Percentiles rank a stretch among this genome's conserved stretches.
Conservation (phyloP, 2,888 invertebrate genomes). For the Mechanitis messenoides region DNA sequence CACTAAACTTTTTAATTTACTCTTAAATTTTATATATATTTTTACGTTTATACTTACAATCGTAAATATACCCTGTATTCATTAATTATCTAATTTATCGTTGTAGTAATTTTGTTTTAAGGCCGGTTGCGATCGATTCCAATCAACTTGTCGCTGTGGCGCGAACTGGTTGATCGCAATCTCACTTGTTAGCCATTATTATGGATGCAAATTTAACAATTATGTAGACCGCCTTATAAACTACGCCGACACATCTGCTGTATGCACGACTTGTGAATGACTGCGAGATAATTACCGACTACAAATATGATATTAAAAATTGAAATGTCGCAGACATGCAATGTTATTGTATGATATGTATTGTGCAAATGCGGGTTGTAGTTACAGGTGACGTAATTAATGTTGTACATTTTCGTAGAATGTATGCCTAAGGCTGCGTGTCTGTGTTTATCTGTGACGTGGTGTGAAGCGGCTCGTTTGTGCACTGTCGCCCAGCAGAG, state of each 20-base stretch:
- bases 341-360: not conserved
- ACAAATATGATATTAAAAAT: slow-evolving; percentile 27
- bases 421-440: slow-evolving; percentile 6
- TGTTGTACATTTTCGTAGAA: slow-evolving; percentile 4
- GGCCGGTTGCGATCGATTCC: slow-evolving; percentile 28
- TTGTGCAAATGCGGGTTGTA: not conserved
- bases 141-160: slow-evolving; percentile 59
- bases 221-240: slow-evolving; percentile 47
- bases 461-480: slow-evolving; percentile 46
- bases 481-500: slow-evolving; percentile 50
- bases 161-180: slow-evolving; percentile 65
- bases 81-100: slow-evolving; percentile 12
- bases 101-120: slow-evolving; percentile 16
- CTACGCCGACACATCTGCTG: slow-evolving; percentile 40
- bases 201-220: slow-evolving; percentile 70
- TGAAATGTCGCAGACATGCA: slow-evolving; percentile 1
- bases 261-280: slow-evolving; percentile 48
- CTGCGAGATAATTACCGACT: slow-evolving; percentile 43
- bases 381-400: slow-evolving; percentile 2
- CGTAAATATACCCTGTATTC: not conserved
- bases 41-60: not conserved
- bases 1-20: not conserved
- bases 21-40: not conserved
- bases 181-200: slow-evolving; percentile 65
- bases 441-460: slow-evolving; percentile 31